Evolutionary conservation across 2,797 vertebrate species (phyloP).

Genomic region (Glyptemys insculpta): DNA sequence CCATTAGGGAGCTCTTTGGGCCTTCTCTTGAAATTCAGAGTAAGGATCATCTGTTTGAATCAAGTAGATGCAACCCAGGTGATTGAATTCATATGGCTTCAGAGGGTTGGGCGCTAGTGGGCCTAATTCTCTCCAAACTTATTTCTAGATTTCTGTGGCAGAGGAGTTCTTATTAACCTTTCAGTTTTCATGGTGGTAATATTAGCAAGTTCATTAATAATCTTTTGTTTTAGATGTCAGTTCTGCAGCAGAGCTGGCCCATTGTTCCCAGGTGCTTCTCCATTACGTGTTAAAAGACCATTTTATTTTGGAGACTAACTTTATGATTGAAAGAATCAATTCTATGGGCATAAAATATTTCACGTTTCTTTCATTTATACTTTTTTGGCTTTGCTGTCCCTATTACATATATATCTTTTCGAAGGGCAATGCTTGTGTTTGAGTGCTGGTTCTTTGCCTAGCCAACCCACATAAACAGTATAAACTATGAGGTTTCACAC

Average conservation of each 20-base stretch:
- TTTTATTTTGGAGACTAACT: neutral
- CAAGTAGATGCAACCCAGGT: neutral
- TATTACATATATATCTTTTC: neutral
- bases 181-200: neutral
- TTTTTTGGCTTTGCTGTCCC: neutral
- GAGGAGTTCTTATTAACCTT: neutral
- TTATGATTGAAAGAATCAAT: neutral
- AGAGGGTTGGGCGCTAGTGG: neutral
- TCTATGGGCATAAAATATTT: neutral
- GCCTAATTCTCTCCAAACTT: slow-evolving; percentile 14
- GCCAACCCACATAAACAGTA: neutral
- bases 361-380: neutral
- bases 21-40: neutral
- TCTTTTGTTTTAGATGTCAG: neutral
- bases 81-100: neutral
- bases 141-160: neutral
- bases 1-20: neutral
- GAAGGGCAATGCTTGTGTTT: neutral
- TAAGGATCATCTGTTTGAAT: neutral
- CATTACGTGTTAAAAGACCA: neutral
- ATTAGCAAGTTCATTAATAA: neutral
- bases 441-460: neutral
- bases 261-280: neutral
- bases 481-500: neutral
- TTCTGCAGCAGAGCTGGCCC: no score